Base-by-base conservation (phyloP, 2,113 vertebrate genomes). In the Nematolebias whitei region DNA sequence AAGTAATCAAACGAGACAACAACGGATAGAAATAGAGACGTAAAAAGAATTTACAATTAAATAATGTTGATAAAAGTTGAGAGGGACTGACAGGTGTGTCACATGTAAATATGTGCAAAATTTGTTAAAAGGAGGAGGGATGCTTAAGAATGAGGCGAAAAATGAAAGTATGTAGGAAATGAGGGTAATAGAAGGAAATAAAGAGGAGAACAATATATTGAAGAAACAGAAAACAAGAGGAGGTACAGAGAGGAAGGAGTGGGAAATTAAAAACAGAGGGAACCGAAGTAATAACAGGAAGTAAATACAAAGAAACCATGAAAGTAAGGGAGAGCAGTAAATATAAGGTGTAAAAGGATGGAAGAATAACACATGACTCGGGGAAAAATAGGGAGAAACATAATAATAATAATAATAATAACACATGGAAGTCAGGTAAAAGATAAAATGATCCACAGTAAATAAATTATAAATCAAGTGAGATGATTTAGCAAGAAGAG, bases 251-350 rank as follows among this genome's bases (percentile, higher is more conserved):
- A 12, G 11, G 15, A 20, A 14, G 10, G 20, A 39, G 12, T 2
- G 29, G 19, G 26, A 47, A 32, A 66, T 66, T 38, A 13, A 26
- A 13, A 26, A 32, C 16, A 20, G 18, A 43, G 56, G 40, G 14
- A 49, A 18, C 18, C 5, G 14, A 53, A 24, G 15, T 62, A 14
- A 44, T 29, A 44, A 26, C 58, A 15, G 24, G 16, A 35, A 43
- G 40, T 43, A 58, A 60, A 60, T 35, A 47, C 57, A 59, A 19
- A 10, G 41, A n/a, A 45, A 29, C 22, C 26, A 22, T 49, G 63
- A 11, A 14, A 32, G 8, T 0, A 22, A 18, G 26, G 53, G 32
- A 11, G 23, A 39, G 41, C 16, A 22, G 22, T n/a, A 22, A 9
- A 48, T n/a, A n/a, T 3, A 12, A 47, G n/a, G 19, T 20, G 8